These are phyloP conservation scores for Amaurobius ferox DNA, from an alignment of 2,888 invertebrate species.

Conservation along the genomic window DNA sequence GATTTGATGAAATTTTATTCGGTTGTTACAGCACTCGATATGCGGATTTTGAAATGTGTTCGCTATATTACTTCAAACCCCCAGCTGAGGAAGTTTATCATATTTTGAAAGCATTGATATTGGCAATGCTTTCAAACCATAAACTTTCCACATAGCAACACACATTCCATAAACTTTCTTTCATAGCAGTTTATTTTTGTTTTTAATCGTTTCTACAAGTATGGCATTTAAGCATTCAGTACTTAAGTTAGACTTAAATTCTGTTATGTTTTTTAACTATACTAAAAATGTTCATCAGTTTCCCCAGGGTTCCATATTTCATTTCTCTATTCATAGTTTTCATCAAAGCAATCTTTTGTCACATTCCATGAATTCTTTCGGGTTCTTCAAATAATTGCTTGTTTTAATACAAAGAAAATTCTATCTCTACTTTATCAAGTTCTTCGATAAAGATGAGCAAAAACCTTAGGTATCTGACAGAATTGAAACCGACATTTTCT, in stretches of 20 bases:
- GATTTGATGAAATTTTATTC: too few species aligned
- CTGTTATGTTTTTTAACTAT: background rate
- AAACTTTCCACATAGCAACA: too few species aligned
- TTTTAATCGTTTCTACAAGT: background rate
- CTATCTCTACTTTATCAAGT: background rate
- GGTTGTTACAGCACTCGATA: too few species aligned
- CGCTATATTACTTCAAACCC: too few species aligned
- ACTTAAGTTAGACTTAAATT: background rate
- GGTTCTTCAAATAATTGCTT: background rate
- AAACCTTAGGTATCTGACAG: background rate
- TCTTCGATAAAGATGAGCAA: background rate
- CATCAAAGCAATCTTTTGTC: background rate
- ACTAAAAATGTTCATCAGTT: too few species aligned
- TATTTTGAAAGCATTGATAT: too few species aligned
- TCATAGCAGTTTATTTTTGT: background rate
- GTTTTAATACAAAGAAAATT: background rate
- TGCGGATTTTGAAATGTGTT: too few species aligned
- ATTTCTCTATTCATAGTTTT: background rate
- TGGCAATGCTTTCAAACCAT: too few species aligned
- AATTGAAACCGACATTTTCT: background rate
- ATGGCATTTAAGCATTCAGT: background rate
- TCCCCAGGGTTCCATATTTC: too few species aligned
- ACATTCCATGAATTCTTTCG: background rate
- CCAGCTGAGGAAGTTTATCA: too few species aligned
- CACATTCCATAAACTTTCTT: too few species aligned